Evolutionary conservation across 2,888 invertebrate species (phyloP), one percentile per base, ranked within the genome.

Genomic region (Eretmocerus hayati): DNA sequence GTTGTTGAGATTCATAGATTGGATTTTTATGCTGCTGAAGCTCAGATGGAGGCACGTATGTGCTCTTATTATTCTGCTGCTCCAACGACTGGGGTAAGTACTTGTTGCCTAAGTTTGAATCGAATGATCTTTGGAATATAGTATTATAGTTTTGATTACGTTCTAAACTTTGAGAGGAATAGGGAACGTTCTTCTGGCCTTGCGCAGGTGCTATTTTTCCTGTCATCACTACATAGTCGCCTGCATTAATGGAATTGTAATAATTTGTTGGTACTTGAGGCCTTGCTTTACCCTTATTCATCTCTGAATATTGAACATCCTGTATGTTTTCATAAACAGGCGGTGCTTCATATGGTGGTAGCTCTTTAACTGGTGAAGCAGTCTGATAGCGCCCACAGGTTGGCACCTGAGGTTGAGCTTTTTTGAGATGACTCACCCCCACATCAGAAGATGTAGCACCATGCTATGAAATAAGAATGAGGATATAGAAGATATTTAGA

Each of bases 401-500:
- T 49, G 87, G 84, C 36, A 87, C 84, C 72, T 90, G 89, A 0
- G 90, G 89, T 65, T 89, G 88, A 8, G 89, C 89, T 67, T 87
- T 85, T 55, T 84, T 81, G 58, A 80, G 30, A 23, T 50, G 47
- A n/a, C 41, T 50, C 26, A 50, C 79, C 9, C 41, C 38, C n/a
- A 18, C 47, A 30, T 53, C 50, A 4, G 42, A n/a, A 38, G 53
- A 4, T 26, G 38, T 39, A 22, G 43, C 31, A 11, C 42, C 37
- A 46, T 19, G 33, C 46, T 48, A 15, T 31, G 21, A 44, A n/a
- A n/a, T n/a, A n/a, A n/a, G n/a, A n/a, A n/a, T n/a, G n/a, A n/a
- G n/a, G n/a, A n/a, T n/a, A n/a, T n/a, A n/a, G n/a, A n/a, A n/a
- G n/a, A n/a, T n/a, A n/a, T n/a, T n/a, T n/a, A n/a, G n/a, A n/a